Evolutionary conservation across 2,888 invertebrate species (phyloP), one percentile per base, ranked within the genome.

Genomic region (Dromius quadrimaculatus): DNA sequence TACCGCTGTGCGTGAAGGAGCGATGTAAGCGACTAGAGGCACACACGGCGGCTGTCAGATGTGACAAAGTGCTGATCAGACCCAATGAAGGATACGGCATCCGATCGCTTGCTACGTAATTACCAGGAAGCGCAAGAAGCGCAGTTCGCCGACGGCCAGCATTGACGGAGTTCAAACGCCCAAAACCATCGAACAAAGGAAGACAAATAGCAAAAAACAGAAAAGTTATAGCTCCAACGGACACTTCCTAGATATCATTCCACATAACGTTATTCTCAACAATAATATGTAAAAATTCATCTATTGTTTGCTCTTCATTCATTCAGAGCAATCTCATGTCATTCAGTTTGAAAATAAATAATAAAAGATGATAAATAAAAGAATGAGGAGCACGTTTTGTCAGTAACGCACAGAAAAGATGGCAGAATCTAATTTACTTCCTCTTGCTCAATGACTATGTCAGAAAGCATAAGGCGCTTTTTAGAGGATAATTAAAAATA

Each of bases 21-120:
- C 38, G 38, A 38, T 2, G 5, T 34, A 11, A 17, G 17, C 11
- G 38, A 13, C 17, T 15, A 32, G 32, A 9, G 17, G 41, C 41
- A 41, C 15, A 41, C 41, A 41, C 41, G 23, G 13, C 50, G 50
- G 50, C 15, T 36, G 59, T 62, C 62, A 62, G 62, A 62, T 62
- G 62, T 62, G 62, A 62, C 62, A 62, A 62, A 62, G 62, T 62
- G 41, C 43, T 62, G 62, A 62, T 62, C 62, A 41, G 41, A 23
- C 43, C 41, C 41, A 38, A 62, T 62, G 62, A 62, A 38, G 62
- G 62, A 62, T 62, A 23, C 41, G 23, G 62, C 38, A 38, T 62
- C 41, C 62, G 62, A 62, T 62, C 41, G 62, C 62, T 59, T 11
- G 62, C 28, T 62, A 59, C 62, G 62, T 62, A 62, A 62, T 62